Evolutionary conservation across 2,797 vertebrate species (phyloP).

Genomic region (Gorsachius magnificus): DNA sequence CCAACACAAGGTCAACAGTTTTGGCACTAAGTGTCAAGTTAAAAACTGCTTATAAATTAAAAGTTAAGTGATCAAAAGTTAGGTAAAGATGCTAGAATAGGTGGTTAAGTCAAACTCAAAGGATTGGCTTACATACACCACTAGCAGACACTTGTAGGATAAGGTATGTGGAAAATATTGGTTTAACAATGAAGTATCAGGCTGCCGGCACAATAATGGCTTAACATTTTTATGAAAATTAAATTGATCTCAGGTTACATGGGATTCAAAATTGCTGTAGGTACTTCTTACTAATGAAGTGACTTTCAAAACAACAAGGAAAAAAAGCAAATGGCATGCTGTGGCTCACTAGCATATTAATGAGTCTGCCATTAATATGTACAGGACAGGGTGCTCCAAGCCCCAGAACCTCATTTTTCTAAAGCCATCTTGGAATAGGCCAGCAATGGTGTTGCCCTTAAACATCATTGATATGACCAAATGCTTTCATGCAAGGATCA

Average conservation of each 20-base stretch:
- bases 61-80: not conserved
- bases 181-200: not conserved
- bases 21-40: not conserved
- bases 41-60: not conserved
- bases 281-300: slow-evolving; percentile 42
- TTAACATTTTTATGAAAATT: not conserved
- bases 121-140: not conserved
- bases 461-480: slow-evolving; percentile 52
- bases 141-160: not conserved
- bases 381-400: slow-evolving; percentile 13
- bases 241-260: not conserved
- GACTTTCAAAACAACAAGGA: slow-evolving; percentile 35
- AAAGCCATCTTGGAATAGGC: not conserved
- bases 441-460: slow-evolving; percentile 25
- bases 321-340: slow-evolving; percentile 67
- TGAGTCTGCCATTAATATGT: slow-evolving; percentile 66
- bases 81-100: not conserved
- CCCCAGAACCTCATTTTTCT: slow-evolving; percentile 8
- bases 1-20: not conserved
- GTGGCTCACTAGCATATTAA: slow-evolving; percentile 68
- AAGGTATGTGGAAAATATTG: not conserved
- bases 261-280: slow-evolving; percentile 4
- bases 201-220: not conserved
- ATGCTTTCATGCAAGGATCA: slow-evolving; percentile 74
- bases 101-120: not conserved